Evolutionary conservation across 2,113 vertebrate species (phyloP).

Genomic region (Dasyurus viverrinus): DNA sequence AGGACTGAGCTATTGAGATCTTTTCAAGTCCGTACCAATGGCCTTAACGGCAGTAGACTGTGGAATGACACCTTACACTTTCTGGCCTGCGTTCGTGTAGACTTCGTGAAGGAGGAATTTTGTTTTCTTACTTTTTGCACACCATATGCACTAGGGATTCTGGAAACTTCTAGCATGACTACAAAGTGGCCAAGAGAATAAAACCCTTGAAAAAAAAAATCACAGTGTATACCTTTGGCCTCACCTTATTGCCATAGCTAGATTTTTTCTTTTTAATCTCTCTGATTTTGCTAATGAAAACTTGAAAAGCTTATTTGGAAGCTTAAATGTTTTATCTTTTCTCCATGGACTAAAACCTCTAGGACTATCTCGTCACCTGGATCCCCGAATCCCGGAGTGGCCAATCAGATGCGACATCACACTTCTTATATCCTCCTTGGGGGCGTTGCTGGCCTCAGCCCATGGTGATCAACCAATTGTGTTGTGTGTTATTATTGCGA

Average conservation of each 20-base stretch:
- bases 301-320: conserved; percentile 86
- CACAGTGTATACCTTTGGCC: conserved; percentile 86
- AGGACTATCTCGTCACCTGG: conserved; percentile 81
- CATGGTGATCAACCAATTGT: conserved; percentile 77
- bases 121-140: conserved; percentile 84
- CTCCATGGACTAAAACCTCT: conserved; percentile 83
- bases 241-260: conserved; percentile 87
- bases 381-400: conserved; percentile 86
- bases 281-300: conserved; percentile 83
- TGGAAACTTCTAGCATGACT: conserved; percentile 86
- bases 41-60: conserved; percentile 88
- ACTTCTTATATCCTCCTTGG: conserved; percentile 81
- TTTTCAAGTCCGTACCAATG: conserved; percentile 85
- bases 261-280: conserved; percentile 84
- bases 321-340: conserved; percentile 86
- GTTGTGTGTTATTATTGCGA: conserved; percentile 81
- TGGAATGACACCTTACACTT: conserved; percentile 85
- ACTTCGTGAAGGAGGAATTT: conserved; percentile 84
- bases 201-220: conserved; percentile 83
- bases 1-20: conserved; percentile 84
- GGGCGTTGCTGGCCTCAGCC: conserved; percentile 81
- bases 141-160: conserved; percentile 89
- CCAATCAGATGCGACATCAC: conserved; percentile 86
- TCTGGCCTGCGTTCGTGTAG: conserved; percentile 86
- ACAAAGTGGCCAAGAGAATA: conserved; percentile 85